Percentiles rank a stretch among this genome's conserved stretches.
Evolutionary conservation across 2,888 invertebrate genomes (phyloP).

Genomic region (Acleris cristana): DNA sequence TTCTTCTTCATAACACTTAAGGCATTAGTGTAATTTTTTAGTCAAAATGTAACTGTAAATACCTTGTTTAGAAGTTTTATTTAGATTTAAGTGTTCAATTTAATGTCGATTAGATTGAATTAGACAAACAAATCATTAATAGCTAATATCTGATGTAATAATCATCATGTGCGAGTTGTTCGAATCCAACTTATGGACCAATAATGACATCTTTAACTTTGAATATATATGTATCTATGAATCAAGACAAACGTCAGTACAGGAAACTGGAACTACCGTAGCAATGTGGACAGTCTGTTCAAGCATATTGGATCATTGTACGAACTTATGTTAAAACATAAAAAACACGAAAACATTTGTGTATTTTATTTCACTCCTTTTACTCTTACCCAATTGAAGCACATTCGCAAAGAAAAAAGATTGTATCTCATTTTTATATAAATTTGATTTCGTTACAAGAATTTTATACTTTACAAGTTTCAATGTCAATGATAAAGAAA

Average conservation of each 20-base stretch:
- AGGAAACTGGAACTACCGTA: constrained; percentile 54
- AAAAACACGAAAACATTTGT: constrained; percentile 69
- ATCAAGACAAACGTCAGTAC: constrained; percentile 48
- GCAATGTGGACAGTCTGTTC: constrained; percentile 72
- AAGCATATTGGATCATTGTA: constrained; percentile 81
- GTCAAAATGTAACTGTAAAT: constrained; percentile 81
- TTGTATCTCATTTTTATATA: no score
- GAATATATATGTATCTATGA: constrained; percentile 58
- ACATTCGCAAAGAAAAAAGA: neutral
- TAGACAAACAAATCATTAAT: constrained; percentile 63
- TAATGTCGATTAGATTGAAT: constrained; percentile 76
- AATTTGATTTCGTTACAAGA: no score
- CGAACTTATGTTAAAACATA: constrained; percentile 80
- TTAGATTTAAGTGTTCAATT: constrained; percentile 81
- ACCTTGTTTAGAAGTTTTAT: constrained; percentile 81
- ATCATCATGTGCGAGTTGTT: constrained; percentile 64
- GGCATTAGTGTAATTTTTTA: constrained; percentile 80
- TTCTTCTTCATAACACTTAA: constrained; percentile 66
- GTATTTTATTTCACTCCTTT: constrained; percentile 57
- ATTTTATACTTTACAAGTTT: no score
- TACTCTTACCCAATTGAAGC: neutral
- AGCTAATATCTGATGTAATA: constrained; percentile 57
- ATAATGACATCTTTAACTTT: constrained; percentile 65
- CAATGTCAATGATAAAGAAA: no score
- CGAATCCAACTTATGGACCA: constrained; percentile 78